Conservation (phyloP, 2,113 vertebrate genomes). For the Lophura nycthemera region DNA sequence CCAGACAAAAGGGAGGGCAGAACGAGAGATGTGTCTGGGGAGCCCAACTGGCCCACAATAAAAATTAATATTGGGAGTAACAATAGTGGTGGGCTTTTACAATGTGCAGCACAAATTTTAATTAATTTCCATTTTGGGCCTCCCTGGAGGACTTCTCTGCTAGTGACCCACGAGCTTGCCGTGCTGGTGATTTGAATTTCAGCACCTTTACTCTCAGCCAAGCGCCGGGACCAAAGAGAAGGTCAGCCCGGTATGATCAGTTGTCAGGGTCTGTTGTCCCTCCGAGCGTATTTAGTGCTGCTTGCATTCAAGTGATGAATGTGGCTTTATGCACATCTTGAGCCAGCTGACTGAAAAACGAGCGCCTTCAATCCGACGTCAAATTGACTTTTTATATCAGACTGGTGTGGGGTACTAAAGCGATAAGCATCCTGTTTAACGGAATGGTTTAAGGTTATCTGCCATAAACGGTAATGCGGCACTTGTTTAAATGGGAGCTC, state of each 20-base stretch:
- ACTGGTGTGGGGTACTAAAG: conserved; percentile 76
- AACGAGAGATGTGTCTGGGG: conserved; percentile 84
- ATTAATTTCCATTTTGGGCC: conserved; percentile 94
- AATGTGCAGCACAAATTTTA: conserved; percentile 89
- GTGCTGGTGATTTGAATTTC: conserved; percentile 85
- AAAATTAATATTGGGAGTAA: conserved; percentile 90
- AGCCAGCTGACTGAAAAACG: conserved; percentile 76
- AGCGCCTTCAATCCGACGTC: conserved; percentile 63
- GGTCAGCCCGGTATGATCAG: conserved; percentile 81
- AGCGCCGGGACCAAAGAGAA: conserved; percentile 79
- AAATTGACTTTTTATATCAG: conserved; percentile 76
- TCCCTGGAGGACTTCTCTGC: conserved; percentile 83
- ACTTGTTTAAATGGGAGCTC: conserved; percentile 78
- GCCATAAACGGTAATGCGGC: conserved; percentile 73
- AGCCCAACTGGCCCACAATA: conserved; percentile 88
- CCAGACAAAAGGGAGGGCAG: conserved; percentile 93
- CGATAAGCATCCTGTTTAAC: conserved; percentile 67
- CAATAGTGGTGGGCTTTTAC: conserved; percentile 91
- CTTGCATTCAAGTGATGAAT: conserved; percentile 53
- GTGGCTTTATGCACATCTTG: conserved; percentile 72
- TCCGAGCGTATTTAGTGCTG: conserved; percentile 73
- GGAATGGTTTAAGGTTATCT: conserved; percentile 81
- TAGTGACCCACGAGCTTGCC: conserved; percentile 82
- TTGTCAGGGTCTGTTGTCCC: conserved; percentile 82
- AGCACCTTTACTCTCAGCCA: conserved; percentile 82